These are phyloP conservation scores for Drepanosiphum platanoidis DNA, from an alignment of 2,888 invertebrate species.

Conservation along the genomic window DNA sequence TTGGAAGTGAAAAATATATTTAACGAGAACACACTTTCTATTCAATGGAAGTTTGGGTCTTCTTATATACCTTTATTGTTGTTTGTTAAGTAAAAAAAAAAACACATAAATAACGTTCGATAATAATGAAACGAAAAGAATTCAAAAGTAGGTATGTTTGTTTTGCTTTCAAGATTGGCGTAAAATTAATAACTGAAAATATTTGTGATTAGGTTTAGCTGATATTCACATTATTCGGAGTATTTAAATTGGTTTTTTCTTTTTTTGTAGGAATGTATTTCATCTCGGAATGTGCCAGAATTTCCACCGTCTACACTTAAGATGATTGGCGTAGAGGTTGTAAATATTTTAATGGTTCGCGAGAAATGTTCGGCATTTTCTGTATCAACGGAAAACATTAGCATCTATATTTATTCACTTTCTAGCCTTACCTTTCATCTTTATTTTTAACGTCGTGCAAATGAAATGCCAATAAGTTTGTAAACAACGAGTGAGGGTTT, in stretches of 20 bases:
- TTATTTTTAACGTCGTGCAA: not conserved
- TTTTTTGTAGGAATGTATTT: not conserved
- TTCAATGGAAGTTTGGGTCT: conserved; percentile 22
- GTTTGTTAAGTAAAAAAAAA: conserved; percentile 15
- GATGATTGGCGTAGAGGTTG: not conserved
- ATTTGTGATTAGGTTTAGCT: not conserved
- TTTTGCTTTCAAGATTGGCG: not conserved
- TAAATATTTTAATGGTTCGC: not conserved
- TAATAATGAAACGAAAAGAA: not conserved
- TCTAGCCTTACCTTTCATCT: not conserved
- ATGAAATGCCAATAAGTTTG: conserved; percentile 34
- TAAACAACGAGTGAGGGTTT: not conserved
- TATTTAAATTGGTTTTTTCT: not conserved
- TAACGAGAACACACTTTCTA: not conserved
- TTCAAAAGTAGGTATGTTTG: not conserved
- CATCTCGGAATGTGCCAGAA: not conserved
- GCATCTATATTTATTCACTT: not conserved
- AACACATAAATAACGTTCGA: not conserved
- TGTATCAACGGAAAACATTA: not conserved
- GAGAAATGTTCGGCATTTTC: not conserved
- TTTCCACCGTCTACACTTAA: not conserved
- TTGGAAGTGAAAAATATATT: conserved; percentile 31
- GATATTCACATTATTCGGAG: not conserved
- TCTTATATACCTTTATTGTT: not conserved
- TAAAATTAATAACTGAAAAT: not conserved